Percentiles rank a stretch among this genome's conserved stretches.
Evolutionary conservation across 2,113 vertebrate species (phyloP).

Genomic region (Austrofundulus limnaeus): DNA sequence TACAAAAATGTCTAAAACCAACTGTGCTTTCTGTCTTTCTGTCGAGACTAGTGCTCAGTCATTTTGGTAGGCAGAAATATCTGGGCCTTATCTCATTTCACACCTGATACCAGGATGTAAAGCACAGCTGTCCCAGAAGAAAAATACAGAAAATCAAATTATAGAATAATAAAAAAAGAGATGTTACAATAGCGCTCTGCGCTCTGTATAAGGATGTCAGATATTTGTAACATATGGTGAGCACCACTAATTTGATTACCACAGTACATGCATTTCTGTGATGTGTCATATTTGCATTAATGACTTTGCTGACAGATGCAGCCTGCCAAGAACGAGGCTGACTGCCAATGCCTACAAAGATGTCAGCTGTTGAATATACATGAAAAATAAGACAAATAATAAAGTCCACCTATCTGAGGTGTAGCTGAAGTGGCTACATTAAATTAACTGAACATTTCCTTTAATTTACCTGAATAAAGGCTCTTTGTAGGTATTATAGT

Average conservation of each 20-base stretch:
- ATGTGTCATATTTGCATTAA: constrained; percentile 21
- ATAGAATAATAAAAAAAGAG: not conserved
- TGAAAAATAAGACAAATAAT: not conserved
- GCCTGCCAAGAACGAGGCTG: not conserved
- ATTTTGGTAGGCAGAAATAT: not conserved
- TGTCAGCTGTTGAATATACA: constrained; percentile 7
- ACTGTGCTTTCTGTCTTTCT: not conserved
- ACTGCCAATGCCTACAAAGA: constrained; percentile 1
- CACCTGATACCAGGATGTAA: not conserved
- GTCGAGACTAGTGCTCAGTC: not conserved
- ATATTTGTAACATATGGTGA: constrained; percentile 4
- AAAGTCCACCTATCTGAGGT: constrained; percentile 4
- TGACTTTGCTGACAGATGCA: constrained; percentile 7
- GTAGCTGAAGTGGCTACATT: not conserved
- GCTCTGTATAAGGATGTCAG: not conserved
- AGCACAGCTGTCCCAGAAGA: not conserved
- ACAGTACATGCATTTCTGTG: not conserved
- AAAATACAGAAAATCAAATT: constrained; percentile 24
- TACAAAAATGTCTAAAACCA: not conserved
- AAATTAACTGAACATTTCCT: not conserved
- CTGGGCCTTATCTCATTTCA: not conserved
- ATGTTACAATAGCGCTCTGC: not conserved
- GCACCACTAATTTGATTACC: constrained; percentile 6
- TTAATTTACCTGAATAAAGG: not conserved
- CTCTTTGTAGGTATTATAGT: constrained; percentile 4